Evolutionary conservation across 2,888 invertebrate genomes (phyloP).

Genomic region (Epirrhoe alternata): DNA sequence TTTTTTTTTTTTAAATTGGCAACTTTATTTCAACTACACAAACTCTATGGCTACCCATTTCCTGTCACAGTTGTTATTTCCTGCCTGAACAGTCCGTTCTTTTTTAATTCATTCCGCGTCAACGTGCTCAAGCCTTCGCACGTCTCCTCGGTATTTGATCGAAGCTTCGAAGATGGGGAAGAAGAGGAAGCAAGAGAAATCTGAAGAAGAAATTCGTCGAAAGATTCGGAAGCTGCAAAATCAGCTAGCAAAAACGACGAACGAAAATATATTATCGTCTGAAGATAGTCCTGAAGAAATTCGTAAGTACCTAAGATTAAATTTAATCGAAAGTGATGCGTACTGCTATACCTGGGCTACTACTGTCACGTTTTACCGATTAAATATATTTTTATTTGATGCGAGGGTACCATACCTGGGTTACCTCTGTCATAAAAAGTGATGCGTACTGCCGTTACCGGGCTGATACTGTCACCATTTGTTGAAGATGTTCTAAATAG

Average conservation of each 20-base stretch:
- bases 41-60: not conserved
- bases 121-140: not conserved
- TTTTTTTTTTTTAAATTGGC: not conserved
- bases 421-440: not conserved
- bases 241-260: not conserved
- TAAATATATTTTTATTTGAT: not conserved
- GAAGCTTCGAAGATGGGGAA: not conserved
- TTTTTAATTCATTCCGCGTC: not conserved
- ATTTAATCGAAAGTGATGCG: not conserved
- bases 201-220: not conserved
- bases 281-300: not conserved
- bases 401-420: not conserved
- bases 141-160: not conserved
- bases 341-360: not conserved
- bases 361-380: not conserved
- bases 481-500: not conserved
- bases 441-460: not conserved
- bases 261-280: not conserved
- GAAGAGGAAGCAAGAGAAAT: not conserved
- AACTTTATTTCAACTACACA: not conserved
- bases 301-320: not conserved
- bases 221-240: not conserved
- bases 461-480: not conserved
- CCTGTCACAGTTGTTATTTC: not conserved
- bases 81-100: not conserved